Evolutionary conservation across 2,888 invertebrate species (phyloP).

Genomic region (Stictocephala bisonia): DNA sequence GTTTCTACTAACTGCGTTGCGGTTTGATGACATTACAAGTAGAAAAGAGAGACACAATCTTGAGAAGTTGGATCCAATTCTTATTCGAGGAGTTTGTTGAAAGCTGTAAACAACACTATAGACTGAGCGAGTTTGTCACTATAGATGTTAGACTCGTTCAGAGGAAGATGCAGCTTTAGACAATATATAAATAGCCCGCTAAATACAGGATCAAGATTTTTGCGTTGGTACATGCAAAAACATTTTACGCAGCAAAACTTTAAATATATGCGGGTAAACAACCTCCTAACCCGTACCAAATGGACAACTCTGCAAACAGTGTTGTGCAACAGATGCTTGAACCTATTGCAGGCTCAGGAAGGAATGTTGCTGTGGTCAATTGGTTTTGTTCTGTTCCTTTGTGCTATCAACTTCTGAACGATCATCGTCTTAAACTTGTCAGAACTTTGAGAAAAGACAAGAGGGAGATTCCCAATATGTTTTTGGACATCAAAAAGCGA

Average conservation of each 20-base stretch:
- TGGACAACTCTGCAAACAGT: no score
- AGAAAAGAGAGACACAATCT: no score
- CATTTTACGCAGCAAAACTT: no score
- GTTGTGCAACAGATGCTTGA: not conserved
- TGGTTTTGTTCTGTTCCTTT: no score
- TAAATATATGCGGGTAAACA: no score
- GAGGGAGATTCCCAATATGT: not conserved
- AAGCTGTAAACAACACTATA: slow-evolving; percentile 1
- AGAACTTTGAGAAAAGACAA: not conserved
- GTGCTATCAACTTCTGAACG: not conserved
- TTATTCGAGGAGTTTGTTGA: not conserved
- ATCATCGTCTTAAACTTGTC: not conserved
- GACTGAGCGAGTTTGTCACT: no score
- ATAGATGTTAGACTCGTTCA: slow-evolving; percentile 11
- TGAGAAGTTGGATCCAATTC: no score
- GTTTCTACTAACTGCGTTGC: no score
- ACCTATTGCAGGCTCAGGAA: not conserved
- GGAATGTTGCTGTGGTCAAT: not conserved
- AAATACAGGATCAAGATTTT: no score
- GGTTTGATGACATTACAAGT: no score
- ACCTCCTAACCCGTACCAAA: no score
- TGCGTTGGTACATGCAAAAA: not conserved
- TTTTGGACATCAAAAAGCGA: not conserved
- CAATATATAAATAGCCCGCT: not conserved
- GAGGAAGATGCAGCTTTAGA: slow-evolving; percentile 23